phyloP scores from a whole-genome alignment of 2,113 vertebrate genomes.

The Trichomycterus rosablanca region DNA sequence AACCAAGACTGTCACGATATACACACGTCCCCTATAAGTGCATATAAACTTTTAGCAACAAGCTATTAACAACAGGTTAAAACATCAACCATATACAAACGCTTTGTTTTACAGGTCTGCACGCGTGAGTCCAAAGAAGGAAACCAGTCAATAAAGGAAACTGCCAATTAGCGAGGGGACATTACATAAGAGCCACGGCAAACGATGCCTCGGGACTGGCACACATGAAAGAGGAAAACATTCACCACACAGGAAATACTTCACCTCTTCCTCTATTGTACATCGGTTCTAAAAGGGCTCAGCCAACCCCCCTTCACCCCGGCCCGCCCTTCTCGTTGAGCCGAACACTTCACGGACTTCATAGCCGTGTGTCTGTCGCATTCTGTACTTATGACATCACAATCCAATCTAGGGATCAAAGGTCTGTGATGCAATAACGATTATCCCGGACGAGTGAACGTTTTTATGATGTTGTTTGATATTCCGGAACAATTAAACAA shows the following conservation, averaged over 20 bases:
- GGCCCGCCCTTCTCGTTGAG: too few relatives aligned
- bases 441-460: constrained; percentile 7
- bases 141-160: constrained; percentile 56
- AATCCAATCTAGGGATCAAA: not conserved
- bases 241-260: constrained; percentile 54
- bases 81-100: too few relatives aligned
- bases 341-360: too few relatives aligned
- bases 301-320: not conserved
- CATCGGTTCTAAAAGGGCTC: not conserved
- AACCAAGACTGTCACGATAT: too few relatives aligned
- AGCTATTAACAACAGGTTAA: too few relatives aligned
- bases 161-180: constrained; percentile 50
- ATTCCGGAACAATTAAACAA: too few relatives aligned
- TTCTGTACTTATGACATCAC: not conserved
- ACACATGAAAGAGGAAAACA: constrained; percentile 63
- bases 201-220: constrained; percentile 46
- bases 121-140: not conserved
- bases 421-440: constrained; percentile 9
- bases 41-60: too few relatives aligned
- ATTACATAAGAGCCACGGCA: constrained; percentile 44
- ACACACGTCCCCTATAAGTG: too few relatives aligned
- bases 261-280: constrained; percentile 33
- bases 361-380: too few relatives aligned
- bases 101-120: not conserved
- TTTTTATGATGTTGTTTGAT: not conserved